Evolutionary conservation across 2,797 vertebrate species (phyloP).

Genomic region (Sebastes taczanowskii): DNA sequence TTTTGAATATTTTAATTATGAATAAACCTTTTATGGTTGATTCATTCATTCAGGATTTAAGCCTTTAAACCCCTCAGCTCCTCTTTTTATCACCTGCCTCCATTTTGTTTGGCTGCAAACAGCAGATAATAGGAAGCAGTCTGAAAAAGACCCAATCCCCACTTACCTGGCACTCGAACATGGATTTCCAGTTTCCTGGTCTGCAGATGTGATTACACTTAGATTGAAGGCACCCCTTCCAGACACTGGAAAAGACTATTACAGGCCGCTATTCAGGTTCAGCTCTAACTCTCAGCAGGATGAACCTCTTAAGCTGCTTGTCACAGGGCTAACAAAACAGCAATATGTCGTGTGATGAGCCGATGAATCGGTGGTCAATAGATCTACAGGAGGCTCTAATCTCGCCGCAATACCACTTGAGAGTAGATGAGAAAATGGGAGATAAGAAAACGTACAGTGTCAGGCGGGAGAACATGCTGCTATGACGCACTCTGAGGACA

Average conservation of each 20-base stretch:
- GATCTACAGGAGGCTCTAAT: slow-evolving; percentile 61
- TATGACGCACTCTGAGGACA: neutral
- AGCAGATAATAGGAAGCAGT: slow-evolving; percentile 43
- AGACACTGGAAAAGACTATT: slow-evolving; percentile 57
- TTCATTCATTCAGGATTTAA: slow-evolving; percentile 15
- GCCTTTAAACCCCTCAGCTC: slow-evolving; percentile 9
- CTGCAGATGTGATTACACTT: slow-evolving; percentile 64
- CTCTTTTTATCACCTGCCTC: slow-evolving; percentile 28
- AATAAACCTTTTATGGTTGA: neutral
- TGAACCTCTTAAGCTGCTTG: slow-evolving; percentile 64
- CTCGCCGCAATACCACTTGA: slow-evolving; percentile 26
- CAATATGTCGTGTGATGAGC: slow-evolving; percentile 61
- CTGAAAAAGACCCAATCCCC: slow-evolving; percentile 56
- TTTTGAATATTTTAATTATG: neutral
- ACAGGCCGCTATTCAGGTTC: slow-evolving; percentile 54
- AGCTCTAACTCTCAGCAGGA: slow-evolving; percentile 58
- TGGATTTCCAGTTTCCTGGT: slow-evolving; percentile 69
- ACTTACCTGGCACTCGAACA: slow-evolving; percentile 61
- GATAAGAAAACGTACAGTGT: slow-evolving; percentile 8
- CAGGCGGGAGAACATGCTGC: neutral
- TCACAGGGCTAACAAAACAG: slow-evolving; percentile 64
- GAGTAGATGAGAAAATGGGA: slow-evolving; percentile 38
- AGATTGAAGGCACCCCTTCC: slow-evolving; percentile 46
- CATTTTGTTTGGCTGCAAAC: slow-evolving; percentile 33
- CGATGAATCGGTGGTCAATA: slow-evolving; percentile 53